Evolutionary conservation across 2,797 vertebrate genomes (phyloP).

Genomic region (Pseudotriccus pelzelni): DNA sequence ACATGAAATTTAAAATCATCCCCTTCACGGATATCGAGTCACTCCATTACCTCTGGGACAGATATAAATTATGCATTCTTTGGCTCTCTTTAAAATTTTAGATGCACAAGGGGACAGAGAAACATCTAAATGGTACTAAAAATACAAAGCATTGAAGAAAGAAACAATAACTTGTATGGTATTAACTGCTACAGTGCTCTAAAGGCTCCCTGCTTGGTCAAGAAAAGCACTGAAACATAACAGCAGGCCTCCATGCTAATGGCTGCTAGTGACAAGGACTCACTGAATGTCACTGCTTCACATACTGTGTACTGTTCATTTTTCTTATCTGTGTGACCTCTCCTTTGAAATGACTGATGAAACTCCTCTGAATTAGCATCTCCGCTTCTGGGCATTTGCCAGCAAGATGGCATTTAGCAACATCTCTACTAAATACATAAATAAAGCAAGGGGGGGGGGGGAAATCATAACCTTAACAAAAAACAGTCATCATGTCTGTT

Average conservation of each 20-base stretch:
- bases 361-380: conserved; percentile 64
- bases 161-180: conserved; percentile 69
- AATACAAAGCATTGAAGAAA: conserved; percentile 68
- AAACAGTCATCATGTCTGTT: not conserved
- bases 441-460: not conserved
- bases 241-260: conserved; percentile 72
- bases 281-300: conserved; percentile 71
- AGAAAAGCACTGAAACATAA: conserved; percentile 63
- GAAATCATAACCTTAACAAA: not conserved
- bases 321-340: conserved; percentile 73
- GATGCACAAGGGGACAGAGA: conserved; percentile 58
- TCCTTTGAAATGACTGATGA: conserved; percentile 68
- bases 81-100: conserved; percentile 75
- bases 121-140: conserved; percentile 66
- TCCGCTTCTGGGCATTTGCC: conserved; percentile 51
- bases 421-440: not conserved
- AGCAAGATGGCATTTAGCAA: conserved; percentile 49
- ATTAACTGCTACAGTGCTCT: conserved; percentile 58
- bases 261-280: conserved; percentile 74
- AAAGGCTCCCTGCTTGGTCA: conserved; percentile 70
- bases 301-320: conserved; percentile 56
- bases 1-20: conserved; percentile 66
- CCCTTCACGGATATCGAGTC: conserved; percentile 65
- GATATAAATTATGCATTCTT: conserved; percentile 77
- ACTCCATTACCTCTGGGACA: conserved; percentile 73